Conservation (phyloP, 2,113 vertebrate species). For the Oceanites oceanicus region DNA sequence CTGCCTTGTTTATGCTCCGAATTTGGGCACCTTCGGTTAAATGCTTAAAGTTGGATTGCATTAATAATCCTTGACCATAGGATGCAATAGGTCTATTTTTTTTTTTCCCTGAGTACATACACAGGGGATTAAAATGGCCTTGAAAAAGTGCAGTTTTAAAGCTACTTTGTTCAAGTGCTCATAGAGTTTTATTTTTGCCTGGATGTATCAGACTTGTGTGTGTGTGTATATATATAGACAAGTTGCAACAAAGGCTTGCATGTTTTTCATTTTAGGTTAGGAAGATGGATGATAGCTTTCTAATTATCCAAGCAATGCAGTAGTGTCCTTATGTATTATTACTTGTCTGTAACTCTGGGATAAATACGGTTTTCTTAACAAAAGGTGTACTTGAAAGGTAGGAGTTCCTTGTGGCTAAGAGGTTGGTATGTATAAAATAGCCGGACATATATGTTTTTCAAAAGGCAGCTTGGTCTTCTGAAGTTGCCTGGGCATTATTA, state of each 20-base stretch:
- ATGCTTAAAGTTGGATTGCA: background rate
- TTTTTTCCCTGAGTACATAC: background rate
- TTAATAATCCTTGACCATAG: background rate
- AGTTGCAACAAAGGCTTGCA: background rate
- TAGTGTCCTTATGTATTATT: background rate
- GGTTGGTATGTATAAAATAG: background rate
- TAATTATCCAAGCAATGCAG: background rate
- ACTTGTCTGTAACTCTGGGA: background rate
- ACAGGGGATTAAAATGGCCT: background rate
- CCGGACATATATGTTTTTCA: rapidly evolving
- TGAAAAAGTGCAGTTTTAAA: background rate
- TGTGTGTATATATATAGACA: background rate
- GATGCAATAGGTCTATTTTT: background rate
- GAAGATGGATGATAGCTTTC: background rate
- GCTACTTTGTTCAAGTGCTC: background rate
- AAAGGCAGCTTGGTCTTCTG: background rate
- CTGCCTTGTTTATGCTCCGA: background rate
- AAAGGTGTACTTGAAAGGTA: background rate
- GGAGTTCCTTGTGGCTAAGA: background rate
- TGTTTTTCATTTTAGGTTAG: background rate
- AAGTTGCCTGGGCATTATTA: background rate
- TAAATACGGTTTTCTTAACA: background rate
- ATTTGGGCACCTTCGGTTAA: background rate
- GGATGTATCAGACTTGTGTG: background rate
- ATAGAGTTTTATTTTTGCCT: background rate